phyloP scores from a whole-genome alignment of 2,888 invertebrate species.

The Drepanosiphum platanoidis region DNA sequence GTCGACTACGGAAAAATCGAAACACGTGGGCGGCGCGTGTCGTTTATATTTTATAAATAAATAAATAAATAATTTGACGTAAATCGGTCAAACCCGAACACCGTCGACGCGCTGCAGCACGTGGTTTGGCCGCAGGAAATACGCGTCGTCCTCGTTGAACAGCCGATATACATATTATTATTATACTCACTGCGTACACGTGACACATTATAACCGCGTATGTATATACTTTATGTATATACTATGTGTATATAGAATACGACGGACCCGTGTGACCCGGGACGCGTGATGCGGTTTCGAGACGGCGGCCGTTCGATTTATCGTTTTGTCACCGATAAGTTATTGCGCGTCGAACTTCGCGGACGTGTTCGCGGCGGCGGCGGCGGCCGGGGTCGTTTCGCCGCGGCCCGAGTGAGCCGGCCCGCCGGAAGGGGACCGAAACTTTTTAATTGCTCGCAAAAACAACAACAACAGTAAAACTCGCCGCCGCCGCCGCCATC shows the following conservation, averaged over 20 bases:
- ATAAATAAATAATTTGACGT: background rate
- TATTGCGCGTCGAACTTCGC: slow-evolving; percentile 42
- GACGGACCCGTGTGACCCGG: background rate
- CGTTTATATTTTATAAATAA: no score
- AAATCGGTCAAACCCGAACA: background rate
- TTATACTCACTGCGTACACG: no score
- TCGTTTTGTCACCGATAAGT: slow-evolving; percentile 52
- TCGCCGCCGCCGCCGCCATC: background rate
- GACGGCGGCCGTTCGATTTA: slow-evolving; percentile 46
- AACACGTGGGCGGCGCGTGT: no score
- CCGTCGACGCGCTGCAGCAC: no score
- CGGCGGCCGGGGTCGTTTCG: slow-evolving; percentile 45
- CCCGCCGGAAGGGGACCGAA: background rate
- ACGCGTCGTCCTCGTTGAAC: background rate
- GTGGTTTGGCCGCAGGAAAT: background rate
- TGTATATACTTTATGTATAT: no score
- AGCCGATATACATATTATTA: no score
- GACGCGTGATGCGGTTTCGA: background rate
- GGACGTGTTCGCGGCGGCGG: slow-evolving; percentile 53
- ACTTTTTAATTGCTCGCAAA: slow-evolving; percentile 57
- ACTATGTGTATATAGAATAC: no score
- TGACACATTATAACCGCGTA: no score
- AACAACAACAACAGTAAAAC: slow-evolving; percentile 54
- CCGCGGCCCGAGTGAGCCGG: background rate
- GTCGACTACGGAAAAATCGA: no score